These are phyloP conservation scores for Pseudochirops corinnae DNA, from an alignment of 2,797 vertebrate species.

Conservation along the genomic window DNA sequence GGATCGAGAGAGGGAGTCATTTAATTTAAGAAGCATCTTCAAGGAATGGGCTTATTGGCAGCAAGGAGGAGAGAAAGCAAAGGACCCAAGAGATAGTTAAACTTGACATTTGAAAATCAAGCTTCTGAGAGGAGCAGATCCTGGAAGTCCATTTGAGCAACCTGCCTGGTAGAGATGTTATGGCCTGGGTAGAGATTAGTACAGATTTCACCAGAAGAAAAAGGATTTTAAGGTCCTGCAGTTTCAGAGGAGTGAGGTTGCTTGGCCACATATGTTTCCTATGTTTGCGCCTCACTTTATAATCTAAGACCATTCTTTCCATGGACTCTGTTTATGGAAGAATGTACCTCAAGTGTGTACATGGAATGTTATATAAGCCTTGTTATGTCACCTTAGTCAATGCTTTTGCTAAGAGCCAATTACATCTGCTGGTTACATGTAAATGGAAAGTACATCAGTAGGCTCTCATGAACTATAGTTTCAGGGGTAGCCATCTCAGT, in stretches of 20 bases:
- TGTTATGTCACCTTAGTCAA: not conserved
- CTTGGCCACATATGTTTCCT: not conserved
- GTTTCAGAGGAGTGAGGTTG: not conserved
- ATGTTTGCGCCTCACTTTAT: not conserved
- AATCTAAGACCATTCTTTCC: not conserved
- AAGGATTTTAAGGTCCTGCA: not conserved
- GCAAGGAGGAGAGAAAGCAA: not conserved
- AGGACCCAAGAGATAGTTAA: not conserved
- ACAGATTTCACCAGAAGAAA: not conserved
- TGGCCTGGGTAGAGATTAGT: not conserved
- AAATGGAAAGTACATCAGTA: not conserved
- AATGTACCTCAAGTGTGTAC: not conserved
- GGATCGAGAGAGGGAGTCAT: not conserved
- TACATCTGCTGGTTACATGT: not conserved
- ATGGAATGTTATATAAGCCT: not conserved
- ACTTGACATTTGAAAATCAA: not conserved
- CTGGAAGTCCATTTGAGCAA: not conserved
- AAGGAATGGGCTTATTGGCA: not conserved
- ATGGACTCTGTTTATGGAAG: not conserved
- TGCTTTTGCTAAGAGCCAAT: not conserved
- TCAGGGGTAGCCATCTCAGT: not conserved
- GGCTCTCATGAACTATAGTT: not conserved
- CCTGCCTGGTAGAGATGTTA: not conserved
- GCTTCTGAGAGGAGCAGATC: not conserved
- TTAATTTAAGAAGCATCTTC: not conserved